Evolutionary conservation across 2,797 vertebrate species (phyloP).

Genomic region (Artibeus jamaicensis): DNA sequence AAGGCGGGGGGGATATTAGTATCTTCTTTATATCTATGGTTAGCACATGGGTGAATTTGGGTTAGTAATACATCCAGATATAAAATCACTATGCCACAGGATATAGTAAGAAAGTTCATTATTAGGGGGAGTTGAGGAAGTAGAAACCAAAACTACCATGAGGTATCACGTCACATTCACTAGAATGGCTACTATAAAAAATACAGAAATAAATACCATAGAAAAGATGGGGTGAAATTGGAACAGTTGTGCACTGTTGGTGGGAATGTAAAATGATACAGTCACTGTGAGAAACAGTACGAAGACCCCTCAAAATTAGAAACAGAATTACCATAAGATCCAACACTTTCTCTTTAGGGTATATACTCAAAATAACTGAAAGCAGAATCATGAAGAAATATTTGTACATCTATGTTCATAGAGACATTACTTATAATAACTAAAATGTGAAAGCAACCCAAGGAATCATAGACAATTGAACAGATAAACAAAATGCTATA

Average conservation of each 20-base stretch:
- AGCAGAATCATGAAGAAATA: too few species aligned
- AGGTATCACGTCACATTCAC: neutral
- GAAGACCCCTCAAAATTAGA: too few species aligned
- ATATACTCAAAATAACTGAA: too few species aligned
- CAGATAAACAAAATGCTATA: neutral
- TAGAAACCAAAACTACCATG: neutral
- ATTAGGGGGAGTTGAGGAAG: neutral
- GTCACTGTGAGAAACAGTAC: too few species aligned
- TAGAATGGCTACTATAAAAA: neutral
- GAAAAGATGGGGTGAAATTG: neutral
- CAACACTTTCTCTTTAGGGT: too few species aligned
- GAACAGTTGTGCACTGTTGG: neutral
- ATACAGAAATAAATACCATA: neutral
- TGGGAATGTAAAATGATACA: neutral
- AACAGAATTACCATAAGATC: too few species aligned
- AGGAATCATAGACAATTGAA: neutral
- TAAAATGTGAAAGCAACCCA: neutral
- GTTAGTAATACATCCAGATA: neutral
- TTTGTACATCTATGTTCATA: neutral
- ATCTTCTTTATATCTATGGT: neutral
- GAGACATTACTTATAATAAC: neutral
- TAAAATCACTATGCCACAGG: neutral
- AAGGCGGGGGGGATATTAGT: too few species aligned
- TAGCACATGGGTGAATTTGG: neutral
- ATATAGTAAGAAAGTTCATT: neutral